Conservation (phyloP, 2,797 vertebrate species). For the Pipistrellus kuhlii region DNA sequence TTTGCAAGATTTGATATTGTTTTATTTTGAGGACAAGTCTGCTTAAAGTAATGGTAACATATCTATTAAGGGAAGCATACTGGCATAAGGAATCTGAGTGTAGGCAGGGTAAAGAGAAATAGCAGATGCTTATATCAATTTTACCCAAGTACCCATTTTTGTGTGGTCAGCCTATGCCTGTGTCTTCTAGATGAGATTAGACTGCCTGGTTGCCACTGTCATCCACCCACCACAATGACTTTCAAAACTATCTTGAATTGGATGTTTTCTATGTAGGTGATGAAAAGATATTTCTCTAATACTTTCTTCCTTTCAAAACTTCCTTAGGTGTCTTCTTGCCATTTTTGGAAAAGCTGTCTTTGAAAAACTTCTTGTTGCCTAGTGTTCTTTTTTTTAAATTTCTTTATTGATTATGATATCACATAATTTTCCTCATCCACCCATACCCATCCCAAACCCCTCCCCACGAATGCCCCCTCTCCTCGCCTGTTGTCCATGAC, state of each 20-base stretch:
- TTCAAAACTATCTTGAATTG: neutral
- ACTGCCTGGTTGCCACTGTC: neutral
- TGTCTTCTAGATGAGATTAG: neutral
- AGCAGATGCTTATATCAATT: neutral
- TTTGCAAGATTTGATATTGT: neutral
- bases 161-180: neutral
- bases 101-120: neutral
- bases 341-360: conserved; percentile 37
- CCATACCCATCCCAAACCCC: too few relatives aligned
- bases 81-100: neutral
- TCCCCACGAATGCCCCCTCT: too few relatives aligned
- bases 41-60: neutral
- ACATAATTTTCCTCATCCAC: too few relatives aligned
- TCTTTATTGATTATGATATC: too few relatives aligned
- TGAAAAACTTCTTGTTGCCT: neutral
- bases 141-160: conserved; percentile 1
- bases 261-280: neutral
- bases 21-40: neutral
- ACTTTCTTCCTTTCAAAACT: neutral
- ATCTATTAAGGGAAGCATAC: neutral
- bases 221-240: neutral
- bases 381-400: neutral
- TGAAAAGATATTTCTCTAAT: neutral
- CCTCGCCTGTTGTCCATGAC: too few relatives aligned
- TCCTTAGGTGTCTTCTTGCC: neutral